Base-by-base conservation (phyloP, 2,888 invertebrate species). In the Eristalinus sepulchralis region DNA sequence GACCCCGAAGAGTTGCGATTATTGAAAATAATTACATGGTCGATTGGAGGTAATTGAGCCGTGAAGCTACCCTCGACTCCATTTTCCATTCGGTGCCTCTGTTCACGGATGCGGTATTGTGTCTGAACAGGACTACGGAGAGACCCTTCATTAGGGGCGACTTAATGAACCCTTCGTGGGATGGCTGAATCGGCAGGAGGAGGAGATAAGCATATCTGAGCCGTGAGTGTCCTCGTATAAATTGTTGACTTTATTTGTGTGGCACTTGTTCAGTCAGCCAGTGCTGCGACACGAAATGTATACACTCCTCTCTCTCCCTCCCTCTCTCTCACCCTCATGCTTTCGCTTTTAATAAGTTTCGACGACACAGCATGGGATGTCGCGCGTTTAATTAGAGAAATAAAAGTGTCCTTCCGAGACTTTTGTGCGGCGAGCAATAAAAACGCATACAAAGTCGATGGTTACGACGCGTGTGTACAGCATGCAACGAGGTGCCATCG, bases 11-110 rank as follows among this genome's bases (percentile, higher is more conserved):
- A 34, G 67, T 55, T 62, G 59, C 59, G 63, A 60, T 64, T 75
- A 79, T 75, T 70, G 59, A 66, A 83, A 83, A 83, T 79, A 75
- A 79, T 83, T 66, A 79, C 79, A 71, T 62, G 79, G 73, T 71
- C 79, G 68, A 75, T 75, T 79, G 75, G 34, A 34, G 47, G 64
- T 75, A 83, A 83, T 79, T 70, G 83, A 55, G 70, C 60, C 79
- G 60, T 70, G 64, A 13, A 70, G 59, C 9, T 59, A 20, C 34
- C 9, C 60, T 60, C 17, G 31, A 60, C 2, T 5, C 8, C n/a
- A 27, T n/a, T 27, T 27, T 27, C 47, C 17, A 34, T 34, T n/a
- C n/a, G 4, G 34, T 27, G 27, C 27, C 34, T 34, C 1, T 34
- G 34, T 34, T 39, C n/a, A 17, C n/a, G 47, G 13, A n/a, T n/a